Evolutionary conservation across 2,113 vertebrate genomes (phyloP), one percentile per base, ranked within the genome.

Genomic region (Ariopsis seemanni): DNA sequence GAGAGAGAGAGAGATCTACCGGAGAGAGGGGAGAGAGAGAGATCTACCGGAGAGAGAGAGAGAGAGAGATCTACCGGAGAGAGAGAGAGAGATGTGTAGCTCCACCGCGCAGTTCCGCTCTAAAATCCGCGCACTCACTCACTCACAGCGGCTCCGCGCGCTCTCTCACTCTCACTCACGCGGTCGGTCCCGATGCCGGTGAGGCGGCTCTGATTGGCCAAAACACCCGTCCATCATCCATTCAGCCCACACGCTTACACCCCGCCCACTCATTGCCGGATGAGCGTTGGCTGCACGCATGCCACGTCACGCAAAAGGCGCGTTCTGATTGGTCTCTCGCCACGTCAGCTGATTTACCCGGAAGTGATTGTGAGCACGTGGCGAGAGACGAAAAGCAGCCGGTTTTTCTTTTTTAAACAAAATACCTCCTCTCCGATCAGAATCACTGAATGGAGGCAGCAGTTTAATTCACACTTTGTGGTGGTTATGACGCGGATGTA

Each of bases 341-440:
- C 72, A 42, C 18, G 89, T 83, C 82, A 14, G 67, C 82, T 25
- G 57, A 67, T 30, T 57, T 77, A 50, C 42, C 87, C 85, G 89
- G 89, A 90, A 90, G 34, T 79, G 15, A 71, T 69, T 25, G 50
- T 30, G 83, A 90, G 89, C 89, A 90, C 89, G 67, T 90, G 85
- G 87, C 82, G 83, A 85, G 60, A 72, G 34, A 10, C 12, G 67
- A 71, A 52, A 58, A 0, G 7, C 25, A 55, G 25, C 78, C 55
- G 78, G 55, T 34, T 20, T 52, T 18, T 74, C 0, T 4, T 22
- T 74, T 22, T 22, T 8, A 22, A n/a, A 27, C 11, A 15, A 22
- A 75, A 11, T 14, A 5, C 25, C 22, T 52, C 7, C 3, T 77
- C 22, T 63, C 15, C 2, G 0, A 4, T 9, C 7, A 72, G 7